Evolutionary conservation across 53 echinoderm and acorn worm species (phyloP).

Genomic region (Zoroaster sp.): DNA sequence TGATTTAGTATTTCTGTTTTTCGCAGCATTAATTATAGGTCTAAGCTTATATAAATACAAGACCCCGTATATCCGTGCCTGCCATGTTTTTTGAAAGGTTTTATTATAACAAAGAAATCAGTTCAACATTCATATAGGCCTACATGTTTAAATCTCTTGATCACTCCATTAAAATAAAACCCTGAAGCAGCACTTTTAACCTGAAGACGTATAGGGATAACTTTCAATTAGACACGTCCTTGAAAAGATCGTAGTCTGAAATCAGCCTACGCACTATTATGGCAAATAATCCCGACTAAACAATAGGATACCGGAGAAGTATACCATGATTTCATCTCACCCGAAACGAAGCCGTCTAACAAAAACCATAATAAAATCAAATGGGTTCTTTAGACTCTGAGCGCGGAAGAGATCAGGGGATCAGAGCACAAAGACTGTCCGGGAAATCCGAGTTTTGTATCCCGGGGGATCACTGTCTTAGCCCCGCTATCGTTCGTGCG

Average conservation of each 20-base stretch:
- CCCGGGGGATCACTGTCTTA: not conserved
- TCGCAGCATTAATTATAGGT: too few species aligned
- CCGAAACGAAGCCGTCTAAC: not conserved
- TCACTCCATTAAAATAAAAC: not conserved
- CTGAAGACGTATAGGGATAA: not conserved
- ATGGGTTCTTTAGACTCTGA: not conserved
- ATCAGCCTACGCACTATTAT: not conserved
- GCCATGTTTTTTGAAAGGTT: too few species aligned
- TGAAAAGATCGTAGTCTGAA: not conserved
- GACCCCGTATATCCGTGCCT: too few species aligned
- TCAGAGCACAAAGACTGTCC: not conserved
- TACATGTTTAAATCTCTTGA: not conserved
- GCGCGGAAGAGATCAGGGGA: slow-evolving; percentile 18
- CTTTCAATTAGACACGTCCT: not conserved
- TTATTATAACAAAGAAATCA: too few species aligned
- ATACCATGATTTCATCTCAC: not conserved
- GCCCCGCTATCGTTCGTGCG: not conserved
- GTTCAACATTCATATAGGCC: not conserved
- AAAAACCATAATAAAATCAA: too few species aligned
- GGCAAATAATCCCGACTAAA: not conserved
- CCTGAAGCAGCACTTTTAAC: too few species aligned
- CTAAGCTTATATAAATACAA: too few species aligned
- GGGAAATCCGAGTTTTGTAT: not conserved
- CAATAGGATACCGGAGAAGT: not conserved
- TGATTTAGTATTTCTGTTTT: too few species aligned